Base-by-base conservation (phyloP, 1,140 invertebrate genomes). In the Leptinotarsa undecemlineata region DNA sequence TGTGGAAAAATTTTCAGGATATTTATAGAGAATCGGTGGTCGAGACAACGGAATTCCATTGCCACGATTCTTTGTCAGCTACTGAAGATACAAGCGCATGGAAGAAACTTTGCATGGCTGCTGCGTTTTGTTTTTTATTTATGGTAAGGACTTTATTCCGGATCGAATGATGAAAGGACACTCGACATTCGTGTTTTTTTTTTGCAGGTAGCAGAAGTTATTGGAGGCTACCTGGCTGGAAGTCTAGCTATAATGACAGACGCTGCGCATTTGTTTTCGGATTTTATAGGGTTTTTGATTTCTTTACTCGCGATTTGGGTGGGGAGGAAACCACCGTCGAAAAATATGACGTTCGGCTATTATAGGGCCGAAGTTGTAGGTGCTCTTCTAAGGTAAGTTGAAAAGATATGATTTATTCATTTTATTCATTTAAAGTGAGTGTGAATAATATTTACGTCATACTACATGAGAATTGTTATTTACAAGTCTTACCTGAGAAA, bases 171-270 rank as follows among this genome's bases (percentile, higher is more conserved):
- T 42, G 33, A 42, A 33, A 42, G 33, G 2, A 42, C 33, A 42
- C 0, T 42, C 1, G 11, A 42, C 11, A 11, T 11, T 11, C 33
- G 33, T 42, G 33, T 11, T 23, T 42, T 42, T 42, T 8, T 68
- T 21, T 6, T 26, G 5, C 14, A n/a, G 20, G 51, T 91, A 77
- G 88, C 90, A 78, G 91, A 92, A 87, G 85, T 92, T 77, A 85
- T 92, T 62, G 94, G 94, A 76, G 94, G 94, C 2, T 91, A 93
- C 83, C 82, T 95, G 47, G 93, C 94, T 19, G 91, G 92, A 81
- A 95, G 93, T 85, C 86, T 95, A 73, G 93, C 94, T 13, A 91
- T 95, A 78, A 92, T 95, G 89, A 91, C 92, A 21, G 94, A 96
- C 86, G 93, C 94, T 33, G 94, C 94, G 47, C 94, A 96, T 87